Evolutionary conservation across 1,140 invertebrate species (phyloP).

Genomic region (Chionoecetes opilio): DNA sequence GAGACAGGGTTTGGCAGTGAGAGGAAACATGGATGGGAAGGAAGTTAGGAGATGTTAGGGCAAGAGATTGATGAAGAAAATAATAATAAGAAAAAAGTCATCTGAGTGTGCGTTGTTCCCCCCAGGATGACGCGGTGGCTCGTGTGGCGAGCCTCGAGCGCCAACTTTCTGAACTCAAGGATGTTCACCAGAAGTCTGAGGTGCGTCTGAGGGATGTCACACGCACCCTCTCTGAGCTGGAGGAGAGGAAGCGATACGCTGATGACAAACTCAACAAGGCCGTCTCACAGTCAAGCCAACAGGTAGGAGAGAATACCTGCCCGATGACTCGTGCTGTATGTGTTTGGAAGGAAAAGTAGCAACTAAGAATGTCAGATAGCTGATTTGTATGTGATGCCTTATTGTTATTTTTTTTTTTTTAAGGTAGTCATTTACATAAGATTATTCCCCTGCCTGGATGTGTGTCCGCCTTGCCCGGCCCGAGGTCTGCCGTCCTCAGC

Average conservation of each 20-base stretch:
- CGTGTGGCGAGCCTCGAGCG: slow-evolving; percentile 76
- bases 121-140: slow-evolving; percentile 80
- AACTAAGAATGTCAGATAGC: too few species aligned
- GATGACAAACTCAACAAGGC: slow-evolving; percentile 81
- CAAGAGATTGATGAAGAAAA: not conserved
- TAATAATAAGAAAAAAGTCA: not conserved
- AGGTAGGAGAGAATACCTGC: slow-evolving; percentile 43
- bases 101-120: not conserved
- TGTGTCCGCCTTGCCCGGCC: not conserved
- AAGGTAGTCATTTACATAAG: too few species aligned
- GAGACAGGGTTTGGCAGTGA: not conserved
- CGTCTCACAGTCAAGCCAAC: slow-evolving; percentile 73
- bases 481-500: not conserved
- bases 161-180: slow-evolving; percentile 76
- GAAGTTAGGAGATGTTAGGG: not conserved
- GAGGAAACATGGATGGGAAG: not conserved
- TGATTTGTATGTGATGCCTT: not conserved
- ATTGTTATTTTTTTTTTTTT: not conserved
- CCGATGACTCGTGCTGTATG: too few species aligned
- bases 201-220: slow-evolving; percentile 79
- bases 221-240: slow-evolving; percentile 77
- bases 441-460: not conserved
- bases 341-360: too few species aligned
- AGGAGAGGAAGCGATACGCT: slow-evolving; percentile 80
- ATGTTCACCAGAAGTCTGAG: slow-evolving; percentile 79